These are phyloP conservation scores for Procambarus clarkii DNA, from an alignment of 1,140 invertebrate species.

Conservation along the genomic window DNA sequence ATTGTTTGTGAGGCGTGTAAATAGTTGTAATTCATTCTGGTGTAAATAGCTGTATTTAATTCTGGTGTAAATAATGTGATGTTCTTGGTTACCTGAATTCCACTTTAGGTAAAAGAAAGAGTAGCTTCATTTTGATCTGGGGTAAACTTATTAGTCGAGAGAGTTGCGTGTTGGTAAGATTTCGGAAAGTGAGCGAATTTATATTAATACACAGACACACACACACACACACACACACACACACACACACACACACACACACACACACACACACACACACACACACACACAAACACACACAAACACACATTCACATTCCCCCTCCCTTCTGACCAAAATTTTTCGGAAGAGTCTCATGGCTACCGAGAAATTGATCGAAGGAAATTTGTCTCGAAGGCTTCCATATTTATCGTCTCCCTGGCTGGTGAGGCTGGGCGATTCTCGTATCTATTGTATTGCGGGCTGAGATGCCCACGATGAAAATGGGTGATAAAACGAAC, in stretches of 20 bases:
- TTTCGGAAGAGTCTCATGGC: background rate
- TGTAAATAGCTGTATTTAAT: too few species aligned
- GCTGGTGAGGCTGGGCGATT: background rate
- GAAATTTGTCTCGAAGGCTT: background rate
- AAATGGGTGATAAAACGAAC: slow-evolving; percentile 29
- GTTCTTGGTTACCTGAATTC: too few species aligned
- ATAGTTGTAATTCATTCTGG: too few species aligned
- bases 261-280: slow-evolving; percentile 1
- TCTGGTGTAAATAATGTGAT: too few species aligned
- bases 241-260: background rate
- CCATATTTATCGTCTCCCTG: background rate
- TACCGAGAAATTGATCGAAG: background rate
- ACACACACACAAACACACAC: background rate
- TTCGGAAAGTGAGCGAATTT: too few species aligned
- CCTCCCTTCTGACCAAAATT: background rate
- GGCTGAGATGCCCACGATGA: background rate
- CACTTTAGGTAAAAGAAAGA: too few species aligned
- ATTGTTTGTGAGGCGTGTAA: too few species aligned
- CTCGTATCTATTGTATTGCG: background rate
- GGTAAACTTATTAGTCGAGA: too few species aligned
- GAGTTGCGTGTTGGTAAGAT: too few species aligned
- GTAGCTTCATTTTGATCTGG: too few species aligned
- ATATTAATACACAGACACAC: background rate
- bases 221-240: slow-evolving; percentile 14
- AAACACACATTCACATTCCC: background rate